phyloP scores from a whole-genome alignment of 2,888 invertebrate genomes.

The Panzeria rudis region DNA sequence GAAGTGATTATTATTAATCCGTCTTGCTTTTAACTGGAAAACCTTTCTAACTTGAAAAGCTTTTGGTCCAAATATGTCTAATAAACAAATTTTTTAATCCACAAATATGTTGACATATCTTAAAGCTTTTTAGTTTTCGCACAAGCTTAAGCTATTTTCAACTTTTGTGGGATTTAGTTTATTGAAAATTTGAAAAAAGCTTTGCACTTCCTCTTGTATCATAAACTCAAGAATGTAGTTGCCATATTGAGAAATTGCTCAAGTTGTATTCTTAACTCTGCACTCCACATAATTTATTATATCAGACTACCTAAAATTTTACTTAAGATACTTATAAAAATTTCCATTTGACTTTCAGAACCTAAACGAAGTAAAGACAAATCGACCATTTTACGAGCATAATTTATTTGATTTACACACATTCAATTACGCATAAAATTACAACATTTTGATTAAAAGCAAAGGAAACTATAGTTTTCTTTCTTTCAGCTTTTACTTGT shows the following conservation, averaged over 20 bases:
- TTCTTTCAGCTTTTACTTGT: neutral
- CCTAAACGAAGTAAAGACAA: constrained; percentile 26
- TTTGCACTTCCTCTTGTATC: neutral
- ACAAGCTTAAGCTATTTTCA: no score
- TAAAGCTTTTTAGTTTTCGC: no score
- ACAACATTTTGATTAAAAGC: constrained; percentile 53
- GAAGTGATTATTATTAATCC: no score
- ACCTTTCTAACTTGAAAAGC: no score
- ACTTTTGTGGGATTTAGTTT: no score
- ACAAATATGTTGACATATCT: no score
- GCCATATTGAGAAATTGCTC: neutral
- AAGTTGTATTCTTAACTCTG: neutral
- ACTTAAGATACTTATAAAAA: constrained; percentile 52
- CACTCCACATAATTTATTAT: constrained; percentile 22
- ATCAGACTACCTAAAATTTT: constrained; percentile 66
- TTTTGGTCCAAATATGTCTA: no score
- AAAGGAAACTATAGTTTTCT: constrained; percentile 47
- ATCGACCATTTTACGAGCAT: constrained; percentile 29
- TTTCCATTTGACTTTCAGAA: constrained; percentile 12
- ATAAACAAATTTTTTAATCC: no score
- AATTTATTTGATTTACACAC: constrained; percentile 41
- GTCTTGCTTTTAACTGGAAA: no score
- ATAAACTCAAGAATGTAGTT: neutral
- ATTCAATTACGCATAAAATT: constrained; percentile 57
- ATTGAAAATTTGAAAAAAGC: no score